Conservation (phyloP, 2,797 vertebrate genomes). For the Eleutherodactylus coqui region DNA sequence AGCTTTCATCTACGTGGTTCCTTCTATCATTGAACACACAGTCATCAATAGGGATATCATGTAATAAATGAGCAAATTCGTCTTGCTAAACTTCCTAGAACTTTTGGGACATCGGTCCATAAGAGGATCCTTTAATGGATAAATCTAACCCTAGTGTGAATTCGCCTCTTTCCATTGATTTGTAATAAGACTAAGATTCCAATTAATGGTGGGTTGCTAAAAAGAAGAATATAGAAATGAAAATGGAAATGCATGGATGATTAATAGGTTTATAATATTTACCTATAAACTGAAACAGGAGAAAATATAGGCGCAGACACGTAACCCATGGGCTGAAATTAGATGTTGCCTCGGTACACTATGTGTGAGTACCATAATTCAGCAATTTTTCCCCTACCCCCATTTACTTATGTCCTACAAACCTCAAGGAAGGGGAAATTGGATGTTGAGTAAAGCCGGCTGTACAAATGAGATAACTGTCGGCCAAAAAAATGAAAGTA, state of each 20-base stretch:
- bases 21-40: not conserved
- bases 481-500: slow-evolving; percentile 28
- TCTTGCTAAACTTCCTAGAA: not conserved
- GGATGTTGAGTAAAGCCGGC: slow-evolving; percentile 31
- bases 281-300: not conserved
- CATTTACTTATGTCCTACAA: slow-evolving; percentile 29
- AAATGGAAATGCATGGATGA: not conserved
- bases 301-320: not conserved
- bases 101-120: not conserved
- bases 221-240: not conserved
- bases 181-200: too few relatives aligned
- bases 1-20: not conserved
- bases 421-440: slow-evolving; percentile 30
- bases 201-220: not conserved
- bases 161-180: not conserved
- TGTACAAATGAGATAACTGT: slow-evolving; percentile 33
- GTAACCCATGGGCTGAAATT: not conserved
- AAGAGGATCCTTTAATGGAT: not conserved
- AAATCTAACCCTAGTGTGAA: not conserved
- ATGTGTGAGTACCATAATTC: not conserved
- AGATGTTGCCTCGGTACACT: not conserved
- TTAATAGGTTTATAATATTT: not conserved
- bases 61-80: not conserved
- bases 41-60: not conserved
- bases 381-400: slow-evolving; percentile 1